Base-by-base conservation (phyloP, 2,888 invertebrate genomes). In the Phalera bucephala region DNA sequence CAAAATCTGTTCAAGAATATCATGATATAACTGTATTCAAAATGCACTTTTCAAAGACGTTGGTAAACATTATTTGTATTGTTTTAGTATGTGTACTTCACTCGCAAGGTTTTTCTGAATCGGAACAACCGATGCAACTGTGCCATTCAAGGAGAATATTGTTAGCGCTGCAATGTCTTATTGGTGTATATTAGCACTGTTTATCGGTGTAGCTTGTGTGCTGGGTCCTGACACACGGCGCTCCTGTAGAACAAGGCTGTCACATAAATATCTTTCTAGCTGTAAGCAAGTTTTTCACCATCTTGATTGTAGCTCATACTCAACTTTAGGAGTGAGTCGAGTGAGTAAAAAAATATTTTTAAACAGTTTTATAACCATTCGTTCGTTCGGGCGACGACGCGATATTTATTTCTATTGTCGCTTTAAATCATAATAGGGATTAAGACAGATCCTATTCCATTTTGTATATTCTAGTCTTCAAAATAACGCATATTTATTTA, bases 391-490 rank as follows among this genome's bases (percentile, higher is more conserved):
- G n/a, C n/a, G n/a, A n/a, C n/a, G n/a, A n/a, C n/a, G n/a, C n/a
- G n/a, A n/a, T n/a, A n/a, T n/a, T n/a, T n/a, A n/a, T n/a, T n/a
- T 17, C 5, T 17, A 5, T 17, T 17, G 5, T 17, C 17, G 17
- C 17, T 3, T 3, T 17, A 3, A 46, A 50, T 48, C 31, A 28
- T 58, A 27, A 37, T 49, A 39, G 49, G 44, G 40, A 44, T 41
- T 33, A 31, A 49, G 45, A 52, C 45, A 50, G 64, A 65, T 61
- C 52, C 40, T 52, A 51, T 65, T 58, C 52, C 54, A 50, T 56
- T 64, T 62, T 59, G 44, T 55, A 50, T 64, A 65, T 65, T 81
- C 82, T 82, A 83, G 82, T 83, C 83, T 74, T 69, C 65, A 69
- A 70, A 56, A 70, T 70, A 74, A 70, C 62, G 66, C 54, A 52